phyloP scores from a whole-genome alignment of 2,113 vertebrate species.

The Nothobranchius kuhntae region DNA sequence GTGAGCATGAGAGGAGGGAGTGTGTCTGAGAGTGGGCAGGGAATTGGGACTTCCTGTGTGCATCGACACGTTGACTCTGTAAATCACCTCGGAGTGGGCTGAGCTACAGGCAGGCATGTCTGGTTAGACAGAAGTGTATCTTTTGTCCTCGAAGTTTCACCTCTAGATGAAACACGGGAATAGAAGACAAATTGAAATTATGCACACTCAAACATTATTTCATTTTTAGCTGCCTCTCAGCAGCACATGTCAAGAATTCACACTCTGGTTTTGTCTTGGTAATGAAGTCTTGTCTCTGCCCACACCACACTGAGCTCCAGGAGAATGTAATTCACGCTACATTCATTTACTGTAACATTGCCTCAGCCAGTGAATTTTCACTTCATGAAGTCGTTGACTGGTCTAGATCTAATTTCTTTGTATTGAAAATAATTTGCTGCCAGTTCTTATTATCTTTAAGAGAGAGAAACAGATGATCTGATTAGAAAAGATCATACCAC shows the following conservation, averaged over 20 bases:
- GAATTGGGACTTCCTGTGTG: slow-evolving; percentile 67
- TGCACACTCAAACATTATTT: not conserved
- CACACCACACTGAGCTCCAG: slow-evolving; percentile 35
- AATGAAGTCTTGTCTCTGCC: slow-evolving; percentile 37
- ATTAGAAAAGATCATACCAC: slow-evolving; percentile 40
- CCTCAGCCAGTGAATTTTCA: slow-evolving; percentile 27
- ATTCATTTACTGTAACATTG: slow-evolving; percentile 43
- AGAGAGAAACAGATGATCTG: slow-evolving; percentile 8
- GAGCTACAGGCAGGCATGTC: slow-evolving; percentile 15
- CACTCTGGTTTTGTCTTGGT: slow-evolving; percentile 31
- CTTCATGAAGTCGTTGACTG: slow-evolving; percentile 11
- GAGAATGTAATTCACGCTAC: slow-evolving; percentile 36
- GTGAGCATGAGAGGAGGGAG: slow-evolving; percentile 35
- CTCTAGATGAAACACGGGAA: not conserved
- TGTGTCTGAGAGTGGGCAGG: slow-evolving; percentile 53
- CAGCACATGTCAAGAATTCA: slow-evolving; percentile 3
- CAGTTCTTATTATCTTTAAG: slow-evolving; percentile 12
- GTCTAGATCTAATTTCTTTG: slow-evolving; percentile 27
- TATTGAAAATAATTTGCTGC: slow-evolving; percentile 24
- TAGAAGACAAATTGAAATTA: not conserved
- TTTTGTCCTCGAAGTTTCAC: not conserved
- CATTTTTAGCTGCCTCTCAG: slow-evolving; percentile 8
- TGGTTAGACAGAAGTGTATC: slow-evolving; percentile 1
- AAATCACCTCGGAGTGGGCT: slow-evolving; percentile 23
- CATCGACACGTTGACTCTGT: slow-evolving; percentile 36